Base-by-base conservation (phyloP, 2,113 vertebrate species). In the Colaptes auratus region DNA sequence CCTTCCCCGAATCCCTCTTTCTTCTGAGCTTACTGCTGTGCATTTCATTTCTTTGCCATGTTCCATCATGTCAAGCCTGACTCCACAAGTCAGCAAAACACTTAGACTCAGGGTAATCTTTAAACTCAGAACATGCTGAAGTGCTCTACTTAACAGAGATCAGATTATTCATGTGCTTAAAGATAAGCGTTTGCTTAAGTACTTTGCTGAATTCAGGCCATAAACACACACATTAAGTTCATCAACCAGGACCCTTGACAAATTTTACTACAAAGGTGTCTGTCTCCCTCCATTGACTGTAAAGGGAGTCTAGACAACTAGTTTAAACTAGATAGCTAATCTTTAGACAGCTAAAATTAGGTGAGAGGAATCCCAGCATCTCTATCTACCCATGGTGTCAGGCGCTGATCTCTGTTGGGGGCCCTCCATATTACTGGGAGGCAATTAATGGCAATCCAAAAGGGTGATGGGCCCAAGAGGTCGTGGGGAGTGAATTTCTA, bases 191-290 rank as follows among this genome's bases (percentile, higher is more conserved):
- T 95, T 93, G 76, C 89, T 86, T 83, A 94, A 95, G 91, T 61
- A 65, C 85, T 95, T 83, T 61, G 72, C 85, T 92, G 91, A 95
- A 93, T 84, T 85, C 82, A 74, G 82, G 58, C 65, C 91, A n/a
- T 96, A 88, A 95, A 83, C 70, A 97, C 91, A 90, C 90, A 86
- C 72, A 78, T 92, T 91, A 83, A 94, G 92, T 83, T 88, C 65
- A 90, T 77, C 82, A 94, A 48, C 44, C 36, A 48, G 72, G 92
- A 89, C 28, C 59, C 64, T 61, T 15, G 73, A 25, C 72, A 78
- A 82, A 86, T 95, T 91, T 53, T 86, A 73, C 79, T 80, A 78
- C 80, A 67, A 83, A 88, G 69, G 82, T 88, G 86, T 69, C 90
- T 96, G 36, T 95, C 93, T 91, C 82, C 73, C 5, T 7, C 31